phyloP scores from a whole-genome alignment of 2,113 vertebrate species.

The Chascanopsetta lugubris region DNA sequence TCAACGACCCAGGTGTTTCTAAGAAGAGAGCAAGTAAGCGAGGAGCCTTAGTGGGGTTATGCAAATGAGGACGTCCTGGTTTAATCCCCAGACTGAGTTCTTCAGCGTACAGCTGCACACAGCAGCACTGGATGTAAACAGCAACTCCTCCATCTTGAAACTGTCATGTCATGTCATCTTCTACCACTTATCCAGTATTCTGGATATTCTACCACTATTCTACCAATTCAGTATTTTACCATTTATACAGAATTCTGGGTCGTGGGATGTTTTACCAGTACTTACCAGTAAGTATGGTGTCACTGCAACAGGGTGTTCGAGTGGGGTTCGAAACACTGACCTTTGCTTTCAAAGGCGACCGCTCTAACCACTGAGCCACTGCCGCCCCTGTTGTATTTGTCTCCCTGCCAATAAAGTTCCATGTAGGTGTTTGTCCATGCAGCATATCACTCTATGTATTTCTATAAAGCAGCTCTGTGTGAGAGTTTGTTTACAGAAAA shows the following conservation, averaged over 20 bases:
- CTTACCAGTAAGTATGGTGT: too few species aligned
- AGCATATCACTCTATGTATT: conserved; percentile 25
- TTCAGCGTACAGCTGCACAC: conserved; percentile 65
- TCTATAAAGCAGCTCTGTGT: conserved; percentile 37
- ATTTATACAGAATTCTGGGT: too few species aligned
- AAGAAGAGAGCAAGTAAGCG: conserved; percentile 37
- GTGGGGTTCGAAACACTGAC: too few species aligned
- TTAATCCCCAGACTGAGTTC: conserved; percentile 74
- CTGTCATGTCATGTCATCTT: too few species aligned
- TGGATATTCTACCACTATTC: too few species aligned
- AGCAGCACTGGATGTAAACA: conserved; percentile 37
- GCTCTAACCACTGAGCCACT: too few species aligned
- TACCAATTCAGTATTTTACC: too few species aligned
- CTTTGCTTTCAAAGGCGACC: too few species aligned
- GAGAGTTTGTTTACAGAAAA: conserved; percentile 69
- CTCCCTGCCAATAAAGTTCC: conserved; percentile 36
- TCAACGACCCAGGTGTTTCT: conserved; percentile 75
- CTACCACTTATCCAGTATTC: too few species aligned
- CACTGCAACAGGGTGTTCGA: too few species aligned
- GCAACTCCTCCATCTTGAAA: conserved; percentile 33
- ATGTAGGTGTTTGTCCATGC: conserved; percentile 11
- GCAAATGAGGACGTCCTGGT: conserved; percentile 67
- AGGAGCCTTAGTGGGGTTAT: conserved; percentile 74
- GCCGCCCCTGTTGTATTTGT: conserved; percentile 27
- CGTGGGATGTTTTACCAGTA: too few species aligned